phyloP scores from a whole-genome alignment of 2,113 vertebrate species.

The Paracanthobrama guichenoti region DNA sequence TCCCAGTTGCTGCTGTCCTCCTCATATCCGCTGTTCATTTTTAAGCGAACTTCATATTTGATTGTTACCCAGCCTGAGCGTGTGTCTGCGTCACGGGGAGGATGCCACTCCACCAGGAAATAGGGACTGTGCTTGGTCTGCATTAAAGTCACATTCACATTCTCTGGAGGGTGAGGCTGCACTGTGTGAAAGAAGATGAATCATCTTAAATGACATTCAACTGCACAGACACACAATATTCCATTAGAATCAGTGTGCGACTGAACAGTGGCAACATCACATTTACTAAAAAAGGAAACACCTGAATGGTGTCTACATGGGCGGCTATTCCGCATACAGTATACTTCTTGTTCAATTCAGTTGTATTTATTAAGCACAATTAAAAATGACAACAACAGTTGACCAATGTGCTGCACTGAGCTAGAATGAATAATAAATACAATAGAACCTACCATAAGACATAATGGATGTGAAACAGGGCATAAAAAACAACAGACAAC shows the following conservation, averaged over 20 bases:
- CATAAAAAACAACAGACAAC: too few species aligned
- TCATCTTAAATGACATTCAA: not conserved
- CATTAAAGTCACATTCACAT: conserved; percentile 70
- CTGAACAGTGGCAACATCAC: not conserved
- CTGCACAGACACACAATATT: not conserved
- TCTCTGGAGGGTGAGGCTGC: conserved; percentile 80
- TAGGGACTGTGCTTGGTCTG: conserved; percentile 54
- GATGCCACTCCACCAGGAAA: conserved; percentile 75
- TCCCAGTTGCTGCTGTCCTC: conserved; percentile 74
- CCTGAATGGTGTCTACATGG: not conserved
- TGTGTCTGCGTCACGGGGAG: conserved; percentile 68
- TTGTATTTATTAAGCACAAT: too few species aligned
- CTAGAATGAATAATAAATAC: too few species aligned
- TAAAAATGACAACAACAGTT: too few species aligned
- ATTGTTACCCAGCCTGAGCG: conserved; percentile 78
- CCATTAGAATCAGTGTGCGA: not conserved
- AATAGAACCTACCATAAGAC: too few species aligned
- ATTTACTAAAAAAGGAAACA: not conserved
- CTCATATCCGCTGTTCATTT: conserved; percentile 59
- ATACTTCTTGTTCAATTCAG: not conserved
- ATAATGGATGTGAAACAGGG: too few species aligned
- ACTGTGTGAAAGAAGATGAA: conserved; percentile 69
- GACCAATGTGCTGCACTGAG: too few species aligned
- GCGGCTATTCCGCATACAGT: not conserved
- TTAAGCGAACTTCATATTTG: conserved; percentile 81